These are phyloP conservation scores for Euleptes europaea DNA, from an alignment of 2,113 vertebrate genomes.

Conservation along the genomic window DNA sequence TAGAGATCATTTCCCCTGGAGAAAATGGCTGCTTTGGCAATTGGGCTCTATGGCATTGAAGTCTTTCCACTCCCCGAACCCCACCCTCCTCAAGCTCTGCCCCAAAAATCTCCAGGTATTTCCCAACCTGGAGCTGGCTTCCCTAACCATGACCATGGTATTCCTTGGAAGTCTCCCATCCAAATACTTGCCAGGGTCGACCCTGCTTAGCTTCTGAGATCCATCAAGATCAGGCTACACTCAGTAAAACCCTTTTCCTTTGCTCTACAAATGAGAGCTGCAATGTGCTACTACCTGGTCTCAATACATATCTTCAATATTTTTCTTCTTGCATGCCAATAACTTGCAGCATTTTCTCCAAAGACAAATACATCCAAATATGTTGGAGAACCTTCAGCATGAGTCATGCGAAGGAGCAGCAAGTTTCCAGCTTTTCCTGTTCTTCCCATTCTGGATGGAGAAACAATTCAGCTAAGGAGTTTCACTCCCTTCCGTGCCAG, in stretches of 20 bases:
- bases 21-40: no score
- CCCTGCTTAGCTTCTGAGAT: no score
- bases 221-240: no score
- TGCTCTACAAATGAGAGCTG: background rate
- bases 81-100: no score
- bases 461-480: slow-evolving; percentile 18
- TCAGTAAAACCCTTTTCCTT: background rate
- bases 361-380: background rate
- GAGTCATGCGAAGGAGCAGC: background rate
- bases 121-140: no score
- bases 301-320: background rate
- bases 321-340: background rate
- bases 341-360: background rate
- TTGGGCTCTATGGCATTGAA: no score
- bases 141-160: no score
- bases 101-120: no score
- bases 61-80: no score
- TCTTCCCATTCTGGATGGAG: slow-evolving; percentile 20
- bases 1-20: no score
- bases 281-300: background rate
- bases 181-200: no score
- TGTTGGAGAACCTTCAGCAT: background rate
- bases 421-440: slow-evolving; percentile 13
- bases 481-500: background rate
- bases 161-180: no score